These are phyloP conservation scores for Frankliniella intonsa DNA, from an alignment of 2,888 invertebrate species.

Conservation along the genomic window DNA sequence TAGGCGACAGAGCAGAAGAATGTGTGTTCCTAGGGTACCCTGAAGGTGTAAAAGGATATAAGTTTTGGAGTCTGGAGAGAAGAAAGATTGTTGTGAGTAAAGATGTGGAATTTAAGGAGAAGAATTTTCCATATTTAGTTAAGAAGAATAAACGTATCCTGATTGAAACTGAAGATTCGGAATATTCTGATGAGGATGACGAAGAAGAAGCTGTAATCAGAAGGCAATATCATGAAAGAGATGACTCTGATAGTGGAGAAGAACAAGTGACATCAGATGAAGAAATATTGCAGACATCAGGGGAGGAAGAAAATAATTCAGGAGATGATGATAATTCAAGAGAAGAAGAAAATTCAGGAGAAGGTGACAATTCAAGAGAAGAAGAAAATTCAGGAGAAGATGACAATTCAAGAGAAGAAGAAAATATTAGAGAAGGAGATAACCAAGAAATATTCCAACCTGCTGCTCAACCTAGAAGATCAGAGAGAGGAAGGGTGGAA, in stretches of 20 bases:
- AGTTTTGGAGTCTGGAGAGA: background rate
- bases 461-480: background rate
- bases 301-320: too few relatives aligned
- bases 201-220: too few relatives aligned
- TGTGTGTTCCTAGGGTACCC: conserved; percentile 31
- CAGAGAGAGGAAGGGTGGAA: background rate
- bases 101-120: background rate
- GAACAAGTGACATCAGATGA: too few relatives aligned
- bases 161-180: background rate
- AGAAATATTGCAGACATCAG: too few relatives aligned
- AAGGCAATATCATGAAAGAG: too few relatives aligned
- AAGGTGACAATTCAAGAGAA: background rate
- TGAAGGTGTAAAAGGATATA: conserved; percentile 30
- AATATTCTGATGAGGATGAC: background rate
- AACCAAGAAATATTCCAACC: background rate
- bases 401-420: background rate
- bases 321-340: too few relatives aligned
- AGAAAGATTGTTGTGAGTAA: conserved; percentile 4
- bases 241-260: too few relatives aligned
- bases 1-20: conserved; percentile 30
- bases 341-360: too few relatives aligned
- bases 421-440: background rate
- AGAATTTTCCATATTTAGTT: background rate
- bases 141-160: too few relatives aligned
- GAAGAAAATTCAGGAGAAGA: background rate